These are phyloP conservation scores for Chamaetylas fuelleborni DNA, from an alignment of 2,113 vertebrate species.

Conservation along the genomic window DNA sequence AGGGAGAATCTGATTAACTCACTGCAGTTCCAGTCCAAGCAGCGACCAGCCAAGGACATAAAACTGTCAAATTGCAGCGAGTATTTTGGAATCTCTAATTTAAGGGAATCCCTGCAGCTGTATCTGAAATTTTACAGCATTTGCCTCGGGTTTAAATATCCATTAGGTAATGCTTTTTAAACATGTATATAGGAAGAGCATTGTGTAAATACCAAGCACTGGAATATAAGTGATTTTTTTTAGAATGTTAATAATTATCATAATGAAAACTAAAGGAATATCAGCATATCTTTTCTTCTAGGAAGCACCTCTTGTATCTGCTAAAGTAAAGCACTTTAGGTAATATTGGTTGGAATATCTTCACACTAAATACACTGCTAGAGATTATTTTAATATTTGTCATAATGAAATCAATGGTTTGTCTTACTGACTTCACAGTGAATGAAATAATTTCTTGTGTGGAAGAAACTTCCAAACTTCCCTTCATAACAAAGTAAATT, in stretches of 20 bases:
- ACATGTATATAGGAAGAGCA: not conserved
- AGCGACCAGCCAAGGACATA: not conserved
- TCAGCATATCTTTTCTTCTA: not conserved
- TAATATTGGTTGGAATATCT: not conserved
- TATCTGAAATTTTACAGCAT: not conserved
- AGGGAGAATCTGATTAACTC: conserved; percentile 17
- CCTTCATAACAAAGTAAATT: not conserved
- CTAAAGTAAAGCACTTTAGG: not conserved
- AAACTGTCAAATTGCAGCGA: not conserved
- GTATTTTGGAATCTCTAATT: not conserved
- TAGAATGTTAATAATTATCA: not conserved
- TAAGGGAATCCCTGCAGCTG: conserved; percentile 17
- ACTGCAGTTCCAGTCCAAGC: not conserved
- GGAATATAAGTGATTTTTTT: not conserved
- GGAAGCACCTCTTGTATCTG: not conserved
- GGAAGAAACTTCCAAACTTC: not conserved
- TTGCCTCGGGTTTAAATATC: not conserved
- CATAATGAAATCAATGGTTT: not conserved
- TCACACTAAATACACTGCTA: not conserved
- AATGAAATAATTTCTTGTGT: not conserved
- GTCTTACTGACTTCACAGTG: not conserved
- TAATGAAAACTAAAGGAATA: not conserved
- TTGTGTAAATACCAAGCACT: not conserved
- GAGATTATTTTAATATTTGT: not conserved
- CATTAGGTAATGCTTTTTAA: not conserved